phyloP scores from a whole-genome alignment of 2,797 vertebrate species.

The Notolabrus celidotus region DNA sequence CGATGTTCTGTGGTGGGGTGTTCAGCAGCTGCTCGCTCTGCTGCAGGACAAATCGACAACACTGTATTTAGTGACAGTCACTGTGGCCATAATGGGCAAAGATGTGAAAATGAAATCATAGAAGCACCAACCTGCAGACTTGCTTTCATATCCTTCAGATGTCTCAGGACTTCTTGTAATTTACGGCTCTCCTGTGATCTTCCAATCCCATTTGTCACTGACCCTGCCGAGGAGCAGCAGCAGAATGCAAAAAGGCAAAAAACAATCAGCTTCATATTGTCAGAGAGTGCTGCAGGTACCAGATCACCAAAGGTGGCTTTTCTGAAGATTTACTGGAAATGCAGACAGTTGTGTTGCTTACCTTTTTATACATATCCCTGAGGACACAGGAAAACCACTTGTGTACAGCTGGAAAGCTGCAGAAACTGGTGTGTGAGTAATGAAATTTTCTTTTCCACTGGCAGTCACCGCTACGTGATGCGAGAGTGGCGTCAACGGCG shows the following conservation, averaged over 20 bases:
- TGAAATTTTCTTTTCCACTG: slow-evolving; percentile 98
- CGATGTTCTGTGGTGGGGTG: slow-evolving; percentile 55
- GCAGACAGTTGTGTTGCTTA: slow-evolving; percentile 79
- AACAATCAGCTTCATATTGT: slow-evolving; percentile 80
- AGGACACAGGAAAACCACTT: slow-evolving; percentile 92
- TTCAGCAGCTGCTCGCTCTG: neutral
- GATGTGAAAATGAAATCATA: neutral
- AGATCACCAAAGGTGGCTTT: slow-evolving; percentile 53
- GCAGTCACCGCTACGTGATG: slow-evolving; percentile 84
- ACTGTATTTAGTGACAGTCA: neutral
- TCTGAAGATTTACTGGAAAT: slow-evolving; percentile 71
- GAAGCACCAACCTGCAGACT: slow-evolving; percentile 66
- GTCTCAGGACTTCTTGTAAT: slow-evolving; percentile 43
- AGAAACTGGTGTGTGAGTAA: slow-evolving; percentile 94
- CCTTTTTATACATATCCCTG: slow-evolving; percentile 94
- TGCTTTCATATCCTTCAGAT: neutral
- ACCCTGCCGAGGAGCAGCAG: slow-evolving; percentile 57
- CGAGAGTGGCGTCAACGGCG: slow-evolving; percentile 67
- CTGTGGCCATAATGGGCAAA: neutral
- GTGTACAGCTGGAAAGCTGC: slow-evolving; percentile 91
- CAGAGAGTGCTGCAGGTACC: slow-evolving; percentile 28
- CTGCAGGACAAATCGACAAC: slow-evolving; percentile 61
- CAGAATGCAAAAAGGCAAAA: slow-evolving; percentile 82
- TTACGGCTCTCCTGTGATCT: neutral
- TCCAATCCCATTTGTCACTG: rapidly evolving